Conservation (phyloP, 2,113 vertebrate species). For the Seriola aureovittata region DNA sequence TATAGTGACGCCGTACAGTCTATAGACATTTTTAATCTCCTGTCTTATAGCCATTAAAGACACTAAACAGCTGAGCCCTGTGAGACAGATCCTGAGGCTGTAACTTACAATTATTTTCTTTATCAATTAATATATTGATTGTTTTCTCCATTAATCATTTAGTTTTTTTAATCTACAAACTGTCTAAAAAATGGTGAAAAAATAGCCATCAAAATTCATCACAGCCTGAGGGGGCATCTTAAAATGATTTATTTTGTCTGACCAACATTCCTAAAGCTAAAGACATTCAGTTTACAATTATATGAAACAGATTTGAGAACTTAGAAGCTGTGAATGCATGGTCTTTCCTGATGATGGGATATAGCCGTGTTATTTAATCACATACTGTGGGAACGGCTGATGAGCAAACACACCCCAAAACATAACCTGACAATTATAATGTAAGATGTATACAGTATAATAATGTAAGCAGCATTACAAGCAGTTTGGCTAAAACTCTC, state of each 20-base stretch:
- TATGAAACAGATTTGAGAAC: not conserved
- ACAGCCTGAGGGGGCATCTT: not conserved
- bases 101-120: not conserved
- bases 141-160: no score
- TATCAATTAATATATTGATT: not conserved
- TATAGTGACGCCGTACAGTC: conserved; percentile 19
- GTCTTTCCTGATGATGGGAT: not conserved
- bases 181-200: not conserved
- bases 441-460: no score
- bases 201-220: not conserved
- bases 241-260: no score
- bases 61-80: not conserved
- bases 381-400: no score
- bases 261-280: no score
- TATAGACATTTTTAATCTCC: not conserved
- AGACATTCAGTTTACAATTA: not conserved
- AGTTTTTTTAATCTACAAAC: no score
- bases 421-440: no score
- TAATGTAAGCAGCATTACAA: no score
- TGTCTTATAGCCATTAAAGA: conserved; percentile 38
- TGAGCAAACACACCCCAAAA: no score
- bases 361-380: not conserved
- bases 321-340: not conserved
- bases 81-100: not conserved
- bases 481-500: not conserved